Evolutionary conservation across 2,113 vertebrate species (phyloP), one percentile per base, ranked within the genome.

Genomic region (Sardina pilchardus): DNA sequence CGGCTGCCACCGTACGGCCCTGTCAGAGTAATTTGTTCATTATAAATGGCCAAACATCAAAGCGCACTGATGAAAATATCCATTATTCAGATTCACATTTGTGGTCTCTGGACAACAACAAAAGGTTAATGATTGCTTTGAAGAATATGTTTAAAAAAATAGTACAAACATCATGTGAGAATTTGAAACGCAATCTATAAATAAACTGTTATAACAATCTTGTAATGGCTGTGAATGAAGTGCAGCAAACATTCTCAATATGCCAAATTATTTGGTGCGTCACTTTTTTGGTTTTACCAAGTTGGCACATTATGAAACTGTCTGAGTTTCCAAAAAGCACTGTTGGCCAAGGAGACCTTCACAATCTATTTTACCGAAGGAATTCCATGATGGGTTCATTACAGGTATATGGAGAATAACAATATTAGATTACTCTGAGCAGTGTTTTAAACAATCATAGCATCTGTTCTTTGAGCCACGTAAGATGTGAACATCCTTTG

Each of bases 401-500:
- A 14, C 67, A 75, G 30, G 67, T 34, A 10, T 8, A 26, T 34
- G 34, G n/a, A 63, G 10, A 78, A 78, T 36, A 78, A 36, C 12
- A 36, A 36, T 78, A 78, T 78, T 39, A 78, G 5, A 78, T 78
- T 78, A 39, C 71, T 34, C 10, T 39, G 30, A 17, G 14, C 4
- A 30, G 4, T 78, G 30, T 78, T 78, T 78, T 78, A 36, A 34
- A 78, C 78, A 85, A 39, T 63, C 84, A 86, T 83, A 47, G 88
- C 89, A 86, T 63, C 80, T 82, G 78, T 26, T 80, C 47, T 85
- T 42, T 82, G 24, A 81, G 78, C 81, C 81, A 85, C 83, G 83
- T 75, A 85, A 86, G 84, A 89, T 90, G 87, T 88, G 85, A 89
- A 85, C 84, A 88, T 87, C 88, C 59, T 90, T 88, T 92, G 88